phyloP scores from a whole-genome alignment of 2,113 vertebrate genomes.

The Cynoglossus semilaevis region DNA sequence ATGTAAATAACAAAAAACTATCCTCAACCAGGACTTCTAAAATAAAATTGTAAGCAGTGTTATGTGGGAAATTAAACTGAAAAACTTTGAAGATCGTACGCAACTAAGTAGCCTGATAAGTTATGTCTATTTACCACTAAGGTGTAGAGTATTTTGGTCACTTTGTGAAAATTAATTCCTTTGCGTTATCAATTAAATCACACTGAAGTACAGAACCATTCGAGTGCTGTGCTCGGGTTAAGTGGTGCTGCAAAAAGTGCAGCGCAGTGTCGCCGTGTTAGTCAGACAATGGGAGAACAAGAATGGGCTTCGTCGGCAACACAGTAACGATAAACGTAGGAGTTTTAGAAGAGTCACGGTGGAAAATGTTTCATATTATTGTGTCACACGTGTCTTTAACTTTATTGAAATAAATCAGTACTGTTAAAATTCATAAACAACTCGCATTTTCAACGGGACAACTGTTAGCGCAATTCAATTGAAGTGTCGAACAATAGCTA shows the following conservation, averaged over 20 bases:
- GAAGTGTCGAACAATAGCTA: slow-evolving; percentile 64
- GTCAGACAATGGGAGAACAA: slow-evolving; percentile 57
- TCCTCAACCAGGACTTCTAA: no score
- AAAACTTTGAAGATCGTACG: no score
- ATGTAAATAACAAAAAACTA: no score
- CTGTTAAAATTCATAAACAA: not conserved
- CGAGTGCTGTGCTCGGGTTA: not conserved
- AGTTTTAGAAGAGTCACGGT: not conserved
- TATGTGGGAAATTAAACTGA: no score
- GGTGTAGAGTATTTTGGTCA: no score
- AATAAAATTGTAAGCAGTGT: no score
- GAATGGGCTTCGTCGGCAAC: slow-evolving; percentile 24
- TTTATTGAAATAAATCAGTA: not conserved
- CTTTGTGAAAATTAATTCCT: no score
- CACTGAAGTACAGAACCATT: not conserved
- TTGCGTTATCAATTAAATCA: not conserved
- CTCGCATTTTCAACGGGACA: slow-evolving; percentile 3
- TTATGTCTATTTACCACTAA: no score
- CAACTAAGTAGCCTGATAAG: no score
- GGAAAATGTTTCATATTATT: not conserved
- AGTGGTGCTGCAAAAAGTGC: slow-evolving; percentile 25
- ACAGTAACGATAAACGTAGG: slow-evolving; percentile 23
- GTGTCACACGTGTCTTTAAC: not conserved
- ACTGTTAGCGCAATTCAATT: slow-evolving; percentile 55
- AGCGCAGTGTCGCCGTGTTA: slow-evolving; percentile 19